Percentiles rank a stretch among this genome's conserved stretches.
Evolutionary conservation across 2,113 vertebrate genomes (phyloP).

Genomic region (Heterotis niloticus): DNA sequence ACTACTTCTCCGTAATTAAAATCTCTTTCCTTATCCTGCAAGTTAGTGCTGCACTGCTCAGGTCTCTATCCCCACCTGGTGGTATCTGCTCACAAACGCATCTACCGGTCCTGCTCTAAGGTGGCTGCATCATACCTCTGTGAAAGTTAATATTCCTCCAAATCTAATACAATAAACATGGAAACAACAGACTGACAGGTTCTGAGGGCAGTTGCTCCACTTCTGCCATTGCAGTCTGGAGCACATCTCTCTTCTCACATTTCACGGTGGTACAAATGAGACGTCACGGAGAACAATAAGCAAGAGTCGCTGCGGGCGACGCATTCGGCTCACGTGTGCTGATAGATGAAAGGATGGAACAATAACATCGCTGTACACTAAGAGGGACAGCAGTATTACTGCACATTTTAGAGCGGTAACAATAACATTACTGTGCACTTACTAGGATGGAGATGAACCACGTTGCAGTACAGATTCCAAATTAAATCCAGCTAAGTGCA

Average conservation of each 20-base stretch:
- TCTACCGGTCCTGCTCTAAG: conserved; percentile 71
- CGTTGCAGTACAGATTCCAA: too few relatives aligned
- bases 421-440: too few relatives aligned
- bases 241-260: neutral
- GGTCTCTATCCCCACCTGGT: conserved; percentile 70
- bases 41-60: conserved; percentile 71
- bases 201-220: neutral
- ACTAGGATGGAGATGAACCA: too few relatives aligned
- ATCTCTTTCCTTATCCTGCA: conserved; percentile 64
- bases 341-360: neutral
- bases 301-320: neutral
- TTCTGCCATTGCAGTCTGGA: neutral
- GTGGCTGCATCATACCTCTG: conserved; percentile 54
- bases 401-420: too few relatives aligned
- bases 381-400: too few relatives aligned
- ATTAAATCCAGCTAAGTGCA: too few relatives aligned
- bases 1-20: neutral
- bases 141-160: neutral
- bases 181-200: neutral
- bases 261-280: conserved; percentile 11
- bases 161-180: neutral
- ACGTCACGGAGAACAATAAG: neutral
- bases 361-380: neutral
- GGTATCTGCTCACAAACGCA: conserved; percentile 74
- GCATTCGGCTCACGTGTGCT: neutral